These are phyloP conservation scores for Brevimyrus niger DNA, from an alignment of 2,113 vertebrate species.

Conservation along the genomic window DNA sequence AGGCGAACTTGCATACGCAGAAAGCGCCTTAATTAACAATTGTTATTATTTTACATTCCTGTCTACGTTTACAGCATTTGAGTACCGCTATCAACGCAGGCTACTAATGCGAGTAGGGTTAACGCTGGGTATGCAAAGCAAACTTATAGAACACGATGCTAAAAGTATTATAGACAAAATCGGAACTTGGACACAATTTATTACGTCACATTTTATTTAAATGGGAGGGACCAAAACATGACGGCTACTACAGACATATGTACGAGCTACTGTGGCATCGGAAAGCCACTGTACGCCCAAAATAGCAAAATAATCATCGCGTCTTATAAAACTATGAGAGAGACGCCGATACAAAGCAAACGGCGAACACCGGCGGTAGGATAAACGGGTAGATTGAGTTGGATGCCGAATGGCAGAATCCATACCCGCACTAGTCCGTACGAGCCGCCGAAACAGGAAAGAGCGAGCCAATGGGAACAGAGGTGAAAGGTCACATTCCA, in stretches of 20 bases:
- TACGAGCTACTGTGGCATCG: neutral
- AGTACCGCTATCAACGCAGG: neutral
- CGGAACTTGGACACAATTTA: neutral
- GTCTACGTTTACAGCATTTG: neutral
- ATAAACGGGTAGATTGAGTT: slow-evolving; percentile 23
- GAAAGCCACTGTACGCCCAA: neutral
- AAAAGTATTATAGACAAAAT: neutral
- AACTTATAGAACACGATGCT: neutral
- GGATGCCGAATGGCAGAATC: slow-evolving; percentile 30
- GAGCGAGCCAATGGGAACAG: slow-evolving; percentile 50
- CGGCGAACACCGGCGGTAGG: neutral
- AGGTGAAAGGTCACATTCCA: slow-evolving; percentile 33
- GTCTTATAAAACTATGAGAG: neutral
- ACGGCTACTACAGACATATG: neutral
- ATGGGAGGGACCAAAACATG: neutral
- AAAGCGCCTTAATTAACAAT: neutral
- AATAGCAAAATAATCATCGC: neutral
- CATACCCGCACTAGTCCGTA: slow-evolving; percentile 51
- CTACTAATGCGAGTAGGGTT: neutral
- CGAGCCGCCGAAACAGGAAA: slow-evolving; percentile 59
- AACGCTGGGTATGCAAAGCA: neutral
- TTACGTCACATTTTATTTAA: neutral
- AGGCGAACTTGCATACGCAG: neutral
- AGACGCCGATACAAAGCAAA: neutral
- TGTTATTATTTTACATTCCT: neutral